Percentiles rank a stretch among this genome's conserved stretches.
These are phyloP conservation scores for Microcebus ravelobensis DNA, from an alignment of 2,113 vertebrate species.

Conservation along the genomic window DNA sequence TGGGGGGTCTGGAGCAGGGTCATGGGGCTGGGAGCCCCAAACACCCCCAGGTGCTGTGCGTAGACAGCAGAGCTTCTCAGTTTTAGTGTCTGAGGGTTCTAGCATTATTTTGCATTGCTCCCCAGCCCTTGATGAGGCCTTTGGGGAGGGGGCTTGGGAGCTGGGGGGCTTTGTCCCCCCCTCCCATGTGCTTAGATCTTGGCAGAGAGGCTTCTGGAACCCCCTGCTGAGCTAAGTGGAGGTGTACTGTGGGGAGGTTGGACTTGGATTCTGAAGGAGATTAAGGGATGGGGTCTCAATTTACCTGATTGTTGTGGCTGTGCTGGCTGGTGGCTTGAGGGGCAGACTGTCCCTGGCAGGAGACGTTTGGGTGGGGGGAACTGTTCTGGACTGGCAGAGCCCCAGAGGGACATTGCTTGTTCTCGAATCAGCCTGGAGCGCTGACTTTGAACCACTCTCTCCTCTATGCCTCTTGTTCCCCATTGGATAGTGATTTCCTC, in stretches of 20 bases:
- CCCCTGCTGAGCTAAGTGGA: constrained; percentile 40
- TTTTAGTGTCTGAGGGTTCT: background rate
- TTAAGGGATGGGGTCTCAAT: constrained; percentile 32
- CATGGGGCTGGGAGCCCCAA: constrained; percentile 27
- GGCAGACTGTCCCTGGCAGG: constrained; percentile 4
- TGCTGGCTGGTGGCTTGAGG: background rate
- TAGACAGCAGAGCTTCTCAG: background rate
- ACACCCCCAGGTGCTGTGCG: constrained; percentile 20
- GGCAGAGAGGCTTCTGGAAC: constrained; percentile 7
- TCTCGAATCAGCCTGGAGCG: constrained; percentile 26
- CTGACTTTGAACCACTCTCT: constrained; percentile 41
- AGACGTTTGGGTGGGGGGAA: background rate
- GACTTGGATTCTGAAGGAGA: constrained; percentile 31
- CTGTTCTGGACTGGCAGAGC: background rate
- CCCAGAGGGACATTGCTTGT: background rate
- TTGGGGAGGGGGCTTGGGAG: constrained; percentile 3
- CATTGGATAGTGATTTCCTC: constrained; percentile 37
- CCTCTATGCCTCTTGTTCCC: constrained; percentile 36
- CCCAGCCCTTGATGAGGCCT: background rate
- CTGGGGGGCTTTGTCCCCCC: background rate
- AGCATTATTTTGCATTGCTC: constrained; percentile 23
- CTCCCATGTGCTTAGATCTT: background rate
- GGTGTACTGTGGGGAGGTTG: background rate
- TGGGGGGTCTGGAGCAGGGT: constrained; percentile 79
- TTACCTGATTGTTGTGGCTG: background rate